Evolutionary conservation across 2,888 invertebrate species (phyloP).

Genomic region (Amaurobius ferox): DNA sequence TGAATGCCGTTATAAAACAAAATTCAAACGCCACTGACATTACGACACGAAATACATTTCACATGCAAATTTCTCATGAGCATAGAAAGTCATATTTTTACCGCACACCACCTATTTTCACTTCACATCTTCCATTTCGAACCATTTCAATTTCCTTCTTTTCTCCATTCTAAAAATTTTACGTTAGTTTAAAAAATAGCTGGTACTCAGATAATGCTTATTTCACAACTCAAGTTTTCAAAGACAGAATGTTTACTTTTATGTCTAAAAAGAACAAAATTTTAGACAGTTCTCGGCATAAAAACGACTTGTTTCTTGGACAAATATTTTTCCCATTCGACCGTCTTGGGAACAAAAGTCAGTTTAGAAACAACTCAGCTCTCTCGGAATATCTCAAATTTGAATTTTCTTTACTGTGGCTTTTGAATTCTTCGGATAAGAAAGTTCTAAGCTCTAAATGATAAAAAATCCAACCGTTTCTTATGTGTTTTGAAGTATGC

Average conservation of each 20-base stretch:
- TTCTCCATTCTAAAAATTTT: neutral
- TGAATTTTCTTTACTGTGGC: neutral
- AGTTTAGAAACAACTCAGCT: neutral
- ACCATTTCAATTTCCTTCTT: neutral
- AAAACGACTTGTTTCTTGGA: neutral
- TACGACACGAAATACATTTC: too few species aligned
- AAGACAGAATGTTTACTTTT: slow-evolving; percentile 5
- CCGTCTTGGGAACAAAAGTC: neutral
- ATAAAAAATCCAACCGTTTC: neutral
- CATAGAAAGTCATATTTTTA: too few species aligned
- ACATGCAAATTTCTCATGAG: too few species aligned
- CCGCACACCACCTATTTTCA: too few species aligned
- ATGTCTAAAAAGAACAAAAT: neutral
- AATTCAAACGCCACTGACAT: too few species aligned
- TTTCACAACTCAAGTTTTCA: neutral
- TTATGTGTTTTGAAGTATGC: neutral
- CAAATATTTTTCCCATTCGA: neutral
- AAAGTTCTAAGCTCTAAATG: neutral
- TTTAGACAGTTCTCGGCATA: neutral
- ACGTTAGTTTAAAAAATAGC: neutral
- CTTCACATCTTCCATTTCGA: neutral
- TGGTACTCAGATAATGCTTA: neutral
- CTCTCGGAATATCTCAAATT: neutral
- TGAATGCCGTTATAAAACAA: too few species aligned
- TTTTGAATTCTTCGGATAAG: neutral